Evolutionary conservation across 2,888 invertebrate genomes (phyloP), one percentile per base, ranked within the genome.

Genomic region (Aphodius granarius): DNA sequence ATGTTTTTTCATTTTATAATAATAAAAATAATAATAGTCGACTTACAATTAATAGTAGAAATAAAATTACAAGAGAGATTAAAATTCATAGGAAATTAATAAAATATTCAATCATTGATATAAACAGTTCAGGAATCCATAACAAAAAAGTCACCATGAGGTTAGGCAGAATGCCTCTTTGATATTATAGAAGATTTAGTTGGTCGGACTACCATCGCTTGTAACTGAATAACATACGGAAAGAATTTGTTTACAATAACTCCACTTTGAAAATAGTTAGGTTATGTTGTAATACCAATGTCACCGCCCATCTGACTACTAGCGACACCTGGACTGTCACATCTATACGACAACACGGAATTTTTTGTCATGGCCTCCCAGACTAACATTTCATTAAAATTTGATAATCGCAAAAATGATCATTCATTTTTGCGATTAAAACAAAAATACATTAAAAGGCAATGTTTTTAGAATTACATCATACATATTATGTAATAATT

Each of bases 81-180:
- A 75, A 75, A 71, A 73, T 77, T 21, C 75, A 74, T 73, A 66
- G 66, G 73, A 72, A 75, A 74, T 74, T 22, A 73, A 66, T 68
- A 73, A 75, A 68, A 75, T 66, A 66, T 13, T 19, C 5, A 13
- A 75, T 63, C 75, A 77, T 72, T 72, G 73, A 75, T 74, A 74
- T 74, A 71, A 43, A 66, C 63, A 63, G 64, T 66, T 73, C 66
- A 22, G 43, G 65, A 71, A 71, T 65, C 71, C 43, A 62, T 72
- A 71, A 75, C 72, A 72, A 75, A 71, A 76, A 76, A 72, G 71
- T 74, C 72, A n/a, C n/a, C n/a, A n/a, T 76, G 72, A 63, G 71
- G 64, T 75, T 66, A 18, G 19, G 65, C 19, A 65, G 19, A 65
- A 9, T 65, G 17, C 16, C 19, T 64, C 19, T 65, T 65, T 65